Conservation (phyloP, 2,113 vertebrate genomes). For the Noctilio leporinus region DNA sequence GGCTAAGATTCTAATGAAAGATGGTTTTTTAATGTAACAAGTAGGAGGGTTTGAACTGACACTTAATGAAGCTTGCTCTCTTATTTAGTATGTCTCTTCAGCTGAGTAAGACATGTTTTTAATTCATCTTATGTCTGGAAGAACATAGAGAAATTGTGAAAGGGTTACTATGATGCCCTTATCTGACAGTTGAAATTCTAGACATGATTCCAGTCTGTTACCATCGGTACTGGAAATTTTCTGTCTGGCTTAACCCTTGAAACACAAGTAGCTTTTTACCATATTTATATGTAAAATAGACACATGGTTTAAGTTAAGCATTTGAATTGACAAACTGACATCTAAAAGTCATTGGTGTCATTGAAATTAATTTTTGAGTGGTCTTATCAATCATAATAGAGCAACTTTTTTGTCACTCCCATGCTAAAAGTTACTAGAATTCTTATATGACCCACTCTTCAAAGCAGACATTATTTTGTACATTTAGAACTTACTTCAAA, state of each 20-base stretch:
- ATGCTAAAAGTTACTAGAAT: not conserved
- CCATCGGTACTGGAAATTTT: not conserved
- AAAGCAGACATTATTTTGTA: not conserved
- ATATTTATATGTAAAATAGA: not conserved
- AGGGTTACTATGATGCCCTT: constrained; percentile 2
- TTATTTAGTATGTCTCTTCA: constrained; percentile 9
- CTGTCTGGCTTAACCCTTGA: not conserved
- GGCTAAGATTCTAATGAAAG: not conserved
- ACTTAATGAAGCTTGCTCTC: not conserved
- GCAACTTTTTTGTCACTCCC: not conserved
- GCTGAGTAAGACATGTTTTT: not conserved
- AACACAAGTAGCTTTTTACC: not conserved
- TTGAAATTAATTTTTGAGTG: not conserved
- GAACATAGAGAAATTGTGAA: constrained; percentile 27
- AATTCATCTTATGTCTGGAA: constrained; percentile 12
- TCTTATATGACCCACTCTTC: not conserved
- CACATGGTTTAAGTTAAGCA: not conserved
- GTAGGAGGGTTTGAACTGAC: not conserved
- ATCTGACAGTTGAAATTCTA: constrained; percentile 44
- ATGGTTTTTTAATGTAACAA: constrained; percentile 26
- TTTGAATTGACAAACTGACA: not conserved
- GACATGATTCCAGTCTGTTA: not conserved
- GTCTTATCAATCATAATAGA: not conserved
- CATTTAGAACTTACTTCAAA: not conserved
- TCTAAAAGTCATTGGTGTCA: not conserved